Percentiles rank a stretch among this genome's conserved stretches.
These are phyloP conservation scores for Cyclura pinguis DNA, from an alignment of 2,797 vertebrate genomes.

Conservation along the genomic window DNA sequence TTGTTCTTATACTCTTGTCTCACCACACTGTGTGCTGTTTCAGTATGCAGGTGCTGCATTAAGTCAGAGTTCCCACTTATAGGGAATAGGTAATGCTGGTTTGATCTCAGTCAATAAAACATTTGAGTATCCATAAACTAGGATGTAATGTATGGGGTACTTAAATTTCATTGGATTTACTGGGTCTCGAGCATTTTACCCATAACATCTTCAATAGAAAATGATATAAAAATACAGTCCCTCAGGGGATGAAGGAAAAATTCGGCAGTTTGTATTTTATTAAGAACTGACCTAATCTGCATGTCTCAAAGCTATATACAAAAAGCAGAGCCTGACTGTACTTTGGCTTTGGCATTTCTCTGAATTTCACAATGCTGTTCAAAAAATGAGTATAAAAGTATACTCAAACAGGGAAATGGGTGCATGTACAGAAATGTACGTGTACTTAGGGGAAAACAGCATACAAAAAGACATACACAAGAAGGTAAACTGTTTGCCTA, in stretches of 20 bases:
- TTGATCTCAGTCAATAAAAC: neutral
- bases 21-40: neutral
- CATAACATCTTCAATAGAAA: neutral
- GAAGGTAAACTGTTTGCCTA: neutral
- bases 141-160: neutral
- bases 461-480: neutral
- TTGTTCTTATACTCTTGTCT: no score
- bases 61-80: neutral
- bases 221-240: neutral
- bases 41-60: neutral
- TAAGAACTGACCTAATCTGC: neutral
- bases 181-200: neutral
- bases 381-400: neutral
- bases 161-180: neutral
- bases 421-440: slow-evolving; percentile 24
- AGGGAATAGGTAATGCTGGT: neutral
- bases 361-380: neutral
- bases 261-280: neutral
- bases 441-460: neutral
- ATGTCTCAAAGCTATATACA: neutral
- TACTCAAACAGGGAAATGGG: neutral
- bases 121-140: neutral
- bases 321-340: neutral
- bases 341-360: neutral
- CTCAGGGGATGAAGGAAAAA: neutral